These are phyloP conservation scores for Sebastes hubbsi DNA, from an alignment of 2,797 vertebrate species.

Conservation along the genomic window DNA sequence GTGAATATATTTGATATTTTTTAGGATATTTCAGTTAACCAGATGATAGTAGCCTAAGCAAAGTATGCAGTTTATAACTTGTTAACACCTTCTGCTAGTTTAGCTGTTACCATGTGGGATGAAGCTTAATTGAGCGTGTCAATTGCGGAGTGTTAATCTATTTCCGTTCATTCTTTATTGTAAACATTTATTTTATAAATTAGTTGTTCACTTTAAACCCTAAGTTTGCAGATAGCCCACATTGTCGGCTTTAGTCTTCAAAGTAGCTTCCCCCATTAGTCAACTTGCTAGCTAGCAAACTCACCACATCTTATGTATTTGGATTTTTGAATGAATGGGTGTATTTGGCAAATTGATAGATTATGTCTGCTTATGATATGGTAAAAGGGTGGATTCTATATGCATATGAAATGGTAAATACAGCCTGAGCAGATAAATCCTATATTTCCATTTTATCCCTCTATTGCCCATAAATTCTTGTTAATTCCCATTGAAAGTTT, in stretches of 20 bases:
- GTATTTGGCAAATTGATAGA: neutral
- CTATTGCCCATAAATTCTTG: neutral
- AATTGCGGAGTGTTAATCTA: neutral
- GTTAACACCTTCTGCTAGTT: neutral
- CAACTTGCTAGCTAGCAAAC: neutral
- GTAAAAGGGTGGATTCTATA: neutral
- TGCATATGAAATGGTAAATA: neutral
- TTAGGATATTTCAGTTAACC: neutral
- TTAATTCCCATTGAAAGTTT: neutral
- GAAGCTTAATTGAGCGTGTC: neutral
- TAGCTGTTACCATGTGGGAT: neutral
- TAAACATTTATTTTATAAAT: neutral
- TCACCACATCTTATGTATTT: neutral
- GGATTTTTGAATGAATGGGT: neutral
- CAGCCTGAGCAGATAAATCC: fast-evolving
- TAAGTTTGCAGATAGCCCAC: neutral
- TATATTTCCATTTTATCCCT: neutral
- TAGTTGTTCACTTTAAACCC: fast-evolving
- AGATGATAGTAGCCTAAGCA: neutral
- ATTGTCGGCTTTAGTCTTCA: no score
- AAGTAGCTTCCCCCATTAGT: neutral
- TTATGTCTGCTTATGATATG: neutral
- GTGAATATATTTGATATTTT: neutral
- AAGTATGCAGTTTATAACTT: neutral
- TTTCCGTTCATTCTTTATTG: neutral